A percentile compares a stretch with the other conserved stretches of the same genome.
Conservation (phyloP, 1,140 invertebrate species). For the Apis laboriosa region DNA sequence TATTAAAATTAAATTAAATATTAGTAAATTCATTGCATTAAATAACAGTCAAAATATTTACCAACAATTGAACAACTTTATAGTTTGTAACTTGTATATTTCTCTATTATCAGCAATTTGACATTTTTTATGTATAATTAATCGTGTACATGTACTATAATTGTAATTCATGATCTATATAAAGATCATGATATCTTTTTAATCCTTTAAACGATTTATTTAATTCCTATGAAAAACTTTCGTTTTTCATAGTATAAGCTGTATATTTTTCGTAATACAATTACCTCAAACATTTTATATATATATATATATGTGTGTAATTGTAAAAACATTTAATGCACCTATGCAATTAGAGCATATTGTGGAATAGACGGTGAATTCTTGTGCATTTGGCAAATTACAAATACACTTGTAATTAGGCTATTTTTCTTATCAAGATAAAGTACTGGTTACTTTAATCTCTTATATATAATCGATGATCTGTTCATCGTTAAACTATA, state of each 20-base stretch:
- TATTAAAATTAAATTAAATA: not conserved
- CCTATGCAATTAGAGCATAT: not conserved
- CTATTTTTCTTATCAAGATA: slow-evolving; percentile 35
- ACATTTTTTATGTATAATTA: slow-evolving; percentile 63
- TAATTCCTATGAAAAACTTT: slow-evolving; percentile 39
- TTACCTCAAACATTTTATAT: not conserved
- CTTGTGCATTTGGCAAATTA: slow-evolving; percentile 37
- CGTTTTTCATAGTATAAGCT: slow-evolving; percentile 10
- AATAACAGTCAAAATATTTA: not conserved
- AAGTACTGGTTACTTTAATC: slow-evolving; percentile 70
- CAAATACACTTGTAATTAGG: slow-evolving; percentile 53
- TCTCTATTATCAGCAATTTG: slow-evolving; percentile 59
- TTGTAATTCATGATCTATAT: slow-evolving; percentile 38
- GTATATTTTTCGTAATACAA: not conserved
- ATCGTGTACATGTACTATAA: slow-evolving; percentile 58
- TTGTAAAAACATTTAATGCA: slow-evolving; percentile 24
- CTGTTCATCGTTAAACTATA: slow-evolving; percentile 57
- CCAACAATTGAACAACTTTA: slow-evolving; percentile 6
- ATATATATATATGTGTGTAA: not conserved
- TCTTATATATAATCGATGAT: slow-evolving; percentile 67
- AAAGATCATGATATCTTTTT: slow-evolving; percentile 8
- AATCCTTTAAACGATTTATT: slow-evolving; percentile 37
- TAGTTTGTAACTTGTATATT: slow-evolving; percentile 64
- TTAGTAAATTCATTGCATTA: not conserved
- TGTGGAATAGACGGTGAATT: slow-evolving; percentile 15